A percentile compares a stretch with the other conserved stretches of the same genome.
phyloP scores from a whole-genome alignment of 1,140 invertebrate genomes.

The Apis laboriosa region DNA sequence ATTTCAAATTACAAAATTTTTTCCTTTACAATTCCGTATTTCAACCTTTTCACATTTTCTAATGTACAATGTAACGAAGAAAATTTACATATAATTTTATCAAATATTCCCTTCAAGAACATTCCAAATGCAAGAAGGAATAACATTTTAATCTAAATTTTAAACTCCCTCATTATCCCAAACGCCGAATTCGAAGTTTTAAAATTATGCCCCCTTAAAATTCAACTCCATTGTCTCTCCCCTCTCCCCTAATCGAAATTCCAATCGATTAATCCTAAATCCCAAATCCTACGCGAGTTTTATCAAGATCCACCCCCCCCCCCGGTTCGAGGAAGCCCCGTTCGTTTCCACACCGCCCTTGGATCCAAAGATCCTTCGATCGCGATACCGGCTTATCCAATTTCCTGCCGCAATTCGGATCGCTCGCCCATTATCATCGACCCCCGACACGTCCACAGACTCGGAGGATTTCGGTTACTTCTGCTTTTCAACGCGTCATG shows the following conservation, averaged over 20 bases:
- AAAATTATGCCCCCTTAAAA: neutral
- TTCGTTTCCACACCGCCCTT: neutral
- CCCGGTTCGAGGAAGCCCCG: neutral
- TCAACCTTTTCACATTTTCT: too few species aligned
- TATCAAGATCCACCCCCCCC: neutral
- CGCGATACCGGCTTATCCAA: slow-evolving; percentile 27
- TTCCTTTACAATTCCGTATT: too few species aligned
- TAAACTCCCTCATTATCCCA: too few species aligned
- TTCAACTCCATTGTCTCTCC: neutral
- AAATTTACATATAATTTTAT: too few species aligned
- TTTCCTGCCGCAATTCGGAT: slow-evolving; percentile 28
- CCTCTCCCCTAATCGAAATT: neutral
- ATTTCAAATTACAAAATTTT: too few species aligned
- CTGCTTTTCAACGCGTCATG: slow-evolving; percentile 2
- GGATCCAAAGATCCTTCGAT: neutral
- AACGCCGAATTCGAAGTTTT: neutral
- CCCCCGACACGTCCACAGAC: neutral
- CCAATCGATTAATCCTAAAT: neutral
- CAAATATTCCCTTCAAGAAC: too few species aligned
- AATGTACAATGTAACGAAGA: too few species aligned
- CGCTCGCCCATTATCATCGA: slow-evolving; percentile 21
- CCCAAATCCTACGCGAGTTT: neutral
- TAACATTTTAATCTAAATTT: too few species aligned
- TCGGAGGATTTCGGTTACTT: neutral
- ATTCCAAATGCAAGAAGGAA: too few species aligned